Percentiles rank a stretch among this genome's conserved stretches.
Evolutionary conservation across 2,888 invertebrate genomes (phyloP).

Genomic region (Lypha dubia): DNA sequence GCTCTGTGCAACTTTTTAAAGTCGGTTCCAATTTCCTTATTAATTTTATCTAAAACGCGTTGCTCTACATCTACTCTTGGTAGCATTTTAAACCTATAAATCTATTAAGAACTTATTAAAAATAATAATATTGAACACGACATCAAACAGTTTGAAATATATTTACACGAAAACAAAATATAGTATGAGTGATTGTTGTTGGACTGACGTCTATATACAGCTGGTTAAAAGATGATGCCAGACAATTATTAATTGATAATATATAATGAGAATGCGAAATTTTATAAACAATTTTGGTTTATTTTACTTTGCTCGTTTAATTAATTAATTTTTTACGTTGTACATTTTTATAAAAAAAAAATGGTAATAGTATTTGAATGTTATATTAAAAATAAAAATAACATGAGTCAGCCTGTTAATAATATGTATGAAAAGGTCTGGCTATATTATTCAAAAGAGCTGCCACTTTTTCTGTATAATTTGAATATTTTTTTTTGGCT

Average conservation of each 20-base stretch:
- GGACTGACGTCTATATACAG: too few species aligned
- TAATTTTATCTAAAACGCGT: conserved; percentile 84
- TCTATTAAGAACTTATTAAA: neutral
- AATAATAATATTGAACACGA: conserved; percentile 17
- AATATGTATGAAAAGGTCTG: neutral
- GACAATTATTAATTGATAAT: too few species aligned
- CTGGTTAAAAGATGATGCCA: too few species aligned
- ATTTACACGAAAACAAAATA: conserved; percentile 34
- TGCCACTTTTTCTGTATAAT: conserved; percentile 7
- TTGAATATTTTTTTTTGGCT: conserved; percentile 25
- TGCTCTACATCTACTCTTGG: conserved; percentile 74
- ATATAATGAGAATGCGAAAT: too few species aligned
- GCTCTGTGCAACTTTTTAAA: conserved; percentile 85
- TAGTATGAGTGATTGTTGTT: neutral
- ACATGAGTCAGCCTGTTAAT: too few species aligned
- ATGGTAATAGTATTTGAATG: too few species aligned
- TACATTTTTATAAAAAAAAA: too few species aligned
- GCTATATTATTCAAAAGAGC: neutral
- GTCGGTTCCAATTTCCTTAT: conserved; percentile 85
- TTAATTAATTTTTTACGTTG: too few species aligned
- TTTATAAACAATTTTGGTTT: too few species aligned
- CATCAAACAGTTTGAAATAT: neutral
- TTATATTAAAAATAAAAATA: too few species aligned
- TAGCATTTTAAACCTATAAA: conserved; percentile 50
- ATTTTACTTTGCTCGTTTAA: too few species aligned